Base-by-base conservation (phyloP, 1,140 invertebrate genomes). In the Myzus persicae region DNA sequence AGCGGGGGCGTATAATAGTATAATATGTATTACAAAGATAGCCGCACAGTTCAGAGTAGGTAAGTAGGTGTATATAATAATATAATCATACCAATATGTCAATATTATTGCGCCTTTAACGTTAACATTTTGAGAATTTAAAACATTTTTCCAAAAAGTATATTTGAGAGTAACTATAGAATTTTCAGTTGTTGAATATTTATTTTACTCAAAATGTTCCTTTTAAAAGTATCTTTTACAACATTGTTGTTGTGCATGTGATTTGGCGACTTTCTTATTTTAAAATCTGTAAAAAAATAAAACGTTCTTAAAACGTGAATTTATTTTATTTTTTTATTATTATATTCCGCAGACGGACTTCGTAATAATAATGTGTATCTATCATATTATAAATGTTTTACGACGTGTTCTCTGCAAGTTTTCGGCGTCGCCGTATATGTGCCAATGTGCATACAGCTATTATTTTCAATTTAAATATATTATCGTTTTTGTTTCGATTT, bases 391-490 rank as follows among this genome's bases (percentile, higher is more conserved):
- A 67, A 67, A 67, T 67, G 31, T 31, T 67, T 67, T 67, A n/a
- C 59, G 59, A 67, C 59, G 9, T 67, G 31, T 67, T 67, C 9
- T 67, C 11, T 31, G 31, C 31, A 67, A 67, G 4, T 67, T 67
- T 67, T 67, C 0, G 59, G 31, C 31, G 31, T 14, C 11, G 31
- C 11, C 11, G 24, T 67, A 67, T 59, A 6, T 1, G 59, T 67
- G 11, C 11, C 11, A 67, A 44, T 44, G 42, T 44, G 42, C 42
- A 44, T n/a, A 67, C 11, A 11, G 59, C n/a, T 67, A 31, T 67
- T 67, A 67, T 67, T 67, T 67, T 67, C 59, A 67, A 67, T 67
- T 67, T 67, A 67, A 67, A 67, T 67, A 67, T 67, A 67, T 67
- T 67, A 11, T 67, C 31, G 59, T n/a, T 67, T 67, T 67, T 31